A percentile compares a stretch with the other conserved stretches of the same genome.
Conservation (phyloP, 2,888 invertebrate species). For the Nudaria mundana region DNA sequence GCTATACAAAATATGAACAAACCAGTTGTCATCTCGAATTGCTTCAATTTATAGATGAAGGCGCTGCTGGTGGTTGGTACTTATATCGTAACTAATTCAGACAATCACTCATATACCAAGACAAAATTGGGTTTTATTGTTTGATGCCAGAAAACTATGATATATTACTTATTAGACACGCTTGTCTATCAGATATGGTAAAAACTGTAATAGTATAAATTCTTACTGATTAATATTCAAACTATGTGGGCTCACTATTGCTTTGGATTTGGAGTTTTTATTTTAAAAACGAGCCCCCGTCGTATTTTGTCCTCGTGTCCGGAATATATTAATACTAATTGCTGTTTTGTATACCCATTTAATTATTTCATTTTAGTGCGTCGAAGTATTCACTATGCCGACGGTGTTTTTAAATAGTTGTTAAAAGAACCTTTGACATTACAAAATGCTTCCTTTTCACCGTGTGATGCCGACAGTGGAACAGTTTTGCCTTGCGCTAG, state of each 20-base stretch:
- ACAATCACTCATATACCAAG: slow-evolving; percentile 46
- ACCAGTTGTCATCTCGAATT: slow-evolving; percentile 21
- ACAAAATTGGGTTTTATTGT: slow-evolving; percentile 54
- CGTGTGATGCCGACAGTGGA: slow-evolving; percentile 1
- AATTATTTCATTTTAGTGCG: slow-evolving; percentile 44
- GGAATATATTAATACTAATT: slow-evolving; percentile 71
- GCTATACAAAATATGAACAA: slow-evolving; percentile 11
- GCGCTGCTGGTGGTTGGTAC: slow-evolving; percentile 24
- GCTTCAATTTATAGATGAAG: slow-evolving; percentile 16
- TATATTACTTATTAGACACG: slow-evolving; percentile 61
- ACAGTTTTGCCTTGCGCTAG: no score
- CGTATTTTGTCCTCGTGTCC: slow-evolving; percentile 51
- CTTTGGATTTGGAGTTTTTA: slow-evolving; percentile 41
- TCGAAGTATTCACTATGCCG: slow-evolving; percentile 24
- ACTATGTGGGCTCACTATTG: slow-evolving; percentile 54
- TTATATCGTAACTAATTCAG: slow-evolving; percentile 46
- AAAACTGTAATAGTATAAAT: slow-evolving; percentile 41
- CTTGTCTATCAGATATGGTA: slow-evolving; percentile 52
- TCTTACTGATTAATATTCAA: slow-evolving; percentile 68
- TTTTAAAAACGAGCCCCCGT: slow-evolving; percentile 44
- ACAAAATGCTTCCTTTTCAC: slow-evolving; percentile 29
- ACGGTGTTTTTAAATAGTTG: slow-evolving; percentile 28
- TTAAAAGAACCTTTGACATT: slow-evolving; percentile 35
- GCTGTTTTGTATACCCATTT: slow-evolving; percentile 44
- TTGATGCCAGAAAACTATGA: slow-evolving; percentile 62